phyloP scores from a whole-genome alignment of 2,113 vertebrate species.

The Halichoerus grypus region DNA sequence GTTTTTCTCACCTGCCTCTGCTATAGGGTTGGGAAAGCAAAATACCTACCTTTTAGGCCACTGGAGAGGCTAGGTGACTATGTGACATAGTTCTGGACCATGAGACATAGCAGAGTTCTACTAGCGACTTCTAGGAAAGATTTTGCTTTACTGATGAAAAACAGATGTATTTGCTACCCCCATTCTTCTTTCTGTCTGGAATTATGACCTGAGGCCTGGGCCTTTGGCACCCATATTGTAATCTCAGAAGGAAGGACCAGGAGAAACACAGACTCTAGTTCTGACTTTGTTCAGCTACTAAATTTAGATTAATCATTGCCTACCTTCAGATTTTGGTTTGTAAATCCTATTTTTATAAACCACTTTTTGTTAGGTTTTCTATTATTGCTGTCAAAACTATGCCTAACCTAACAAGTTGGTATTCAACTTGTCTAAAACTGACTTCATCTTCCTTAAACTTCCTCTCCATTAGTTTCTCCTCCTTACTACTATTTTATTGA shows the following conservation, averaged over 20 bases:
- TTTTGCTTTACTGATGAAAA: neutral
- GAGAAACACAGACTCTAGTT: neutral
- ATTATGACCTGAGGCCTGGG: neutral
- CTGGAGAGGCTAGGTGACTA: neutral
- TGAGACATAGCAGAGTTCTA: neutral
- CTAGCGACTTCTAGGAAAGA: neutral
- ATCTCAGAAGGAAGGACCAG: neutral
- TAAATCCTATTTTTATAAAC: neutral
- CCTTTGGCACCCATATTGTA: neutral
- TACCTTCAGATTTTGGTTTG: conserved; percentile 10
- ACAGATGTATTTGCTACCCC: neutral
- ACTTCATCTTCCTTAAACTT: neutral
- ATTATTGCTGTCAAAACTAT: neutral
- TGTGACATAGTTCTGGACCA: neutral
- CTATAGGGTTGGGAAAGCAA: neutral
- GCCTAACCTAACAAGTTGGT: neutral
- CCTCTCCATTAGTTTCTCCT: neutral
- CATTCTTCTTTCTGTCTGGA: neutral
- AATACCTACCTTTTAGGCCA: neutral
- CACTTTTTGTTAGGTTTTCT: neutral
- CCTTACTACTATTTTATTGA: neutral
- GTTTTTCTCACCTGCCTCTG: neutral
- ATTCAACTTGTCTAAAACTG: neutral
- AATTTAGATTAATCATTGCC: neutral
- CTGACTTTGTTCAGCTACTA: neutral